A percentile compares a stretch with the other conserved stretches of the same genome.
These are phyloP conservation scores for Hirtodrosophila duncani DNA, from an alignment of 2,888 invertebrate species.

Conservation along the genomic window DNA sequence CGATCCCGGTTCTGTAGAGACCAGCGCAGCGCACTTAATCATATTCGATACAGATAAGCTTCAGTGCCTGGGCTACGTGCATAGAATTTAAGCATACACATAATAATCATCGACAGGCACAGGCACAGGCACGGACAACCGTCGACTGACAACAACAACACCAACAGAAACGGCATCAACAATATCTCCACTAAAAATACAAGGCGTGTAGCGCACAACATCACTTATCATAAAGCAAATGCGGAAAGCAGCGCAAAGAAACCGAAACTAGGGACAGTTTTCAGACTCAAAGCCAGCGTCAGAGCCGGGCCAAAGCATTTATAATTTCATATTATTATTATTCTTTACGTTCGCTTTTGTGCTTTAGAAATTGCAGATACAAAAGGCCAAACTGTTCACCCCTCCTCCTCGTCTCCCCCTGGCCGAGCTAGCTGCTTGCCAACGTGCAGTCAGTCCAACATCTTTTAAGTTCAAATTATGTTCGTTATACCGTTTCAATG, in stretches of 20 bases:
- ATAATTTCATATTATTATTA: slow-evolving; percentile 67
- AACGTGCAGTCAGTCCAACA: slow-evolving; percentile 29
- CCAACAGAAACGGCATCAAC: neutral
- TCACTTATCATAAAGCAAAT: slow-evolving; percentile 61
- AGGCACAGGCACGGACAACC: slow-evolving; percentile 7
- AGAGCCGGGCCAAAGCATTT: slow-evolving; percentile 40
- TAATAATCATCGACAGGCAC: slow-evolving; percentile 66
- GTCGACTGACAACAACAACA: slow-evolving; percentile 30
- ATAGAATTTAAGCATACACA: slow-evolving; percentile 70
- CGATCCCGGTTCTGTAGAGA: slow-evolving; percentile 11
- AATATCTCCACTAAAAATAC: slow-evolving; percentile 12
- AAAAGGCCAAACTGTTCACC: slow-evolving; percentile 22
- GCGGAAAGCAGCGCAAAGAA: slow-evolving; percentile 29
- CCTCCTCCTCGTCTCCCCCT: neutral
- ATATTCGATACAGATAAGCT: slow-evolving; percentile 73
- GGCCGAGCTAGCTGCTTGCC: slow-evolving; percentile 2
- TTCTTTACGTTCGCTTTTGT: slow-evolving; percentile 41
- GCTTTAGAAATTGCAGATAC: slow-evolving; percentile 42
- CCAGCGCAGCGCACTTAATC: slow-evolving; percentile 68
- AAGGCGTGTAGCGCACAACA: slow-evolving; percentile 35
- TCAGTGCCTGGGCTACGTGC: slow-evolving; percentile 68
- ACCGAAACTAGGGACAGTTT: slow-evolving; percentile 21
- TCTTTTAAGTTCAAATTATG: slow-evolving; percentile 62
- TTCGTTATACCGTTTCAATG: slow-evolving; percentile 49
- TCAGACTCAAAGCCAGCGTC: slow-evolving; percentile 26